These are phyloP conservation scores for Noctuana brunneofusca DNA, from an alignment of 2,888 invertebrate species.

Conservation along the genomic window DNA sequence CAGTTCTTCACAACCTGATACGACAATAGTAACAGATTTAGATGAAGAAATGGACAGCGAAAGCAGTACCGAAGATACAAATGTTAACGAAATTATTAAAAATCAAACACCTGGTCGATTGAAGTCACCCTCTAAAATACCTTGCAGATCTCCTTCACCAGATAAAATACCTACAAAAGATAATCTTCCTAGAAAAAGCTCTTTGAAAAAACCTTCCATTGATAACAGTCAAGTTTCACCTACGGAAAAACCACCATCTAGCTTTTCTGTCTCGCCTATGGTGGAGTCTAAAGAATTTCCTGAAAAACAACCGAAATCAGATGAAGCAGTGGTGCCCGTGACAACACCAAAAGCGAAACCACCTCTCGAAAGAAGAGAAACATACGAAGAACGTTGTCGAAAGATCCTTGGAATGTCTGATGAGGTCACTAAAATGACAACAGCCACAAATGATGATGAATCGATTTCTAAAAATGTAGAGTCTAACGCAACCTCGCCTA, in stretches of 20 bases:
- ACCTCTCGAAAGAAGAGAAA: conserved; percentile 85
- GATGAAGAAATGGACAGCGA: conserved; percentile 57
- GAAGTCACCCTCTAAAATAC: conserved; percentile 69
- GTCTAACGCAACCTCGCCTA: conserved; percentile 54
- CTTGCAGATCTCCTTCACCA: conserved; percentile 69
- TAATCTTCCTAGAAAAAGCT: conserved; percentile 72
- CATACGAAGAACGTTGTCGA: conserved; percentile 88
- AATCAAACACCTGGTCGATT: conserved; percentile 52
- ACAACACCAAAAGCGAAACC: conserved; percentile 73
- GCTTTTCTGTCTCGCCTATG: conserved; percentile 66
- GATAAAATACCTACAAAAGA: conserved; percentile 64
- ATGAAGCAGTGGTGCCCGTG: conserved; percentile 54
- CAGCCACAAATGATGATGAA: conserved; percentile 43
- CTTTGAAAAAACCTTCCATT: conserved; percentile 69
- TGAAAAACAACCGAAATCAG: conserved; percentile 48
- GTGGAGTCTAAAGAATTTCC: conserved; percentile 52
- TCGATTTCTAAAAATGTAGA: conserved; percentile 46
- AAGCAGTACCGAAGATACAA: conserved; percentile 43
- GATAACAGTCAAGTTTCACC: conserved; percentile 55
- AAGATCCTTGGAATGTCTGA: conserved; percentile 86
- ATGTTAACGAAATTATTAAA: conserved; percentile 40
- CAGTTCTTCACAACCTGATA: conserved; percentile 58
- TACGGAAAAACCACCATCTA: conserved; percentile 69
- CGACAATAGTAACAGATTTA: conserved; percentile 62
- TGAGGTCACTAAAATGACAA: conserved; percentile 53